Evolutionary conservation across 1,140 invertebrate genomes (phyloP).

Genomic region (Copidosoma floridanum): DNA sequence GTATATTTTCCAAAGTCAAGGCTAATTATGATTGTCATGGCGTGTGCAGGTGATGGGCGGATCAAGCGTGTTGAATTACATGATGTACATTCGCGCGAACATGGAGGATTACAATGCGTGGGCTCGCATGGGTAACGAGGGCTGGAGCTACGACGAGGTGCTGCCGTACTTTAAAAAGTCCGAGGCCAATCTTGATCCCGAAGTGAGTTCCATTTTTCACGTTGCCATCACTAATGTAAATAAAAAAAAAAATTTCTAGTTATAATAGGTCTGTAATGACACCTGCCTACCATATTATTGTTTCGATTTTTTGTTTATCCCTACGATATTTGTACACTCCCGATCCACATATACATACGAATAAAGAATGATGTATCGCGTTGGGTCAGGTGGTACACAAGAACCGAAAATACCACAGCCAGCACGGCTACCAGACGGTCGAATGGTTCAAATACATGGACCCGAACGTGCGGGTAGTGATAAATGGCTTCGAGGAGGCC

Average conservation of each 20-base stretch:
- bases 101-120: slow-evolving; percentile 67
- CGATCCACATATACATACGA: no score
- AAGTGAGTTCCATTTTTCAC: slow-evolving; percentile 29
- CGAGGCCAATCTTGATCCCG: slow-evolving; percentile 50
- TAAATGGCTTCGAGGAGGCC: slow-evolving; percentile 62
- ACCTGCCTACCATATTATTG: no score
- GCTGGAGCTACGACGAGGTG: slow-evolving; percentile 66
- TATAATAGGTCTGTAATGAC: no score
- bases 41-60: slow-evolving; percentile 60
- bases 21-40: slow-evolving; percentile 8
- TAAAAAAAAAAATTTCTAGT: no score
- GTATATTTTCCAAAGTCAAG: not conserved
- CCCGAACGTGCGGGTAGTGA: slow-evolving; percentile 55
- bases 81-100: slow-evolving; percentile 71
- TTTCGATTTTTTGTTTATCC: no score
- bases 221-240: no score
- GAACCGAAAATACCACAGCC: slow-evolving; percentile 59
- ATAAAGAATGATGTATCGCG: no score
- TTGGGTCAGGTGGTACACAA: slow-evolving; percentile 37
- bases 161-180: slow-evolving; percentile 63
- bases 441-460: slow-evolving; percentile 65
- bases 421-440: slow-evolving; percentile 62
- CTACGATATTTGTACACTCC: no score
- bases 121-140: slow-evolving; percentile 62
- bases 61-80: slow-evolving; percentile 64